phyloP scores from a whole-genome alignment of 2,797 vertebrate genomes.

The Crenuchus spilurus region DNA sequence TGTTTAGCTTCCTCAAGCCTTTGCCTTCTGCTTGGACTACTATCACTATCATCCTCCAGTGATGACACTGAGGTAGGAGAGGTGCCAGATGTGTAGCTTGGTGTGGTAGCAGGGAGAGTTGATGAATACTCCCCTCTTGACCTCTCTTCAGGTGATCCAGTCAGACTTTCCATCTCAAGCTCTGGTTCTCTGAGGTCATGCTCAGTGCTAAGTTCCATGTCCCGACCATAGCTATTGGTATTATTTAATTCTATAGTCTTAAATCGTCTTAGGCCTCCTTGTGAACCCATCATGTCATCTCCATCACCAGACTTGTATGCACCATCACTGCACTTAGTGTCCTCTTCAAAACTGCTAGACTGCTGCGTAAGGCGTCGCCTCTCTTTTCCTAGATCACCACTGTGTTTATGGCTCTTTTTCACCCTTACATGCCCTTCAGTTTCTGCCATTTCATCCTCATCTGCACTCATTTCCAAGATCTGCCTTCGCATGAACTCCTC shows the following conservation, averaged over 20 bases:
- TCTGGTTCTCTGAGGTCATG: conserved; percentile 91
- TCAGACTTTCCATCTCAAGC: conserved; percentile 98
- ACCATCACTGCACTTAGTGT: conserved; percentile 80
- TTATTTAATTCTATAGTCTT: conserved; percentile 99
- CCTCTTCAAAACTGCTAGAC: conserved; percentile 88
- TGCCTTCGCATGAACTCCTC: conserved; percentile 98
- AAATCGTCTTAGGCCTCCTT: conserved; percentile 93
- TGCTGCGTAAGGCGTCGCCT: conserved; percentile 87
- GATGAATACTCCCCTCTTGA: conserved; percentile 97
- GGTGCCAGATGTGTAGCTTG: conserved; percentile 97
- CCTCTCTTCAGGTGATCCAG: conserved; percentile 94
- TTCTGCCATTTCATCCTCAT: conserved; percentile 92
- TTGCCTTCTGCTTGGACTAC: conserved; percentile 96
- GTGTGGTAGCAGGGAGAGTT: conserved; percentile 93
- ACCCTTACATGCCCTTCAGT: conserved; percentile 72
- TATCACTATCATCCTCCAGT: conserved; percentile 98
- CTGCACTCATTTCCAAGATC: conserved; percentile 98
- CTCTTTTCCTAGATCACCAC: conserved; percentile 85
- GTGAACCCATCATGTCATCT: conserved; percentile 83
- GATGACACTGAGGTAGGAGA: conserved; percentile 98
- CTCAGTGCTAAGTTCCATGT: conserved; percentile 88
- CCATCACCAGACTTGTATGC: conserved; percentile 76
- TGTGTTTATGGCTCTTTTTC: conserved; percentile 83
- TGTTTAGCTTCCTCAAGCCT: conserved; percentile 96
- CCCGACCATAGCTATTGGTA: conserved; percentile 88